Conservation (phyloP, 2,797 vertebrate genomes). For the Micromesistius poutassou region DNA sequence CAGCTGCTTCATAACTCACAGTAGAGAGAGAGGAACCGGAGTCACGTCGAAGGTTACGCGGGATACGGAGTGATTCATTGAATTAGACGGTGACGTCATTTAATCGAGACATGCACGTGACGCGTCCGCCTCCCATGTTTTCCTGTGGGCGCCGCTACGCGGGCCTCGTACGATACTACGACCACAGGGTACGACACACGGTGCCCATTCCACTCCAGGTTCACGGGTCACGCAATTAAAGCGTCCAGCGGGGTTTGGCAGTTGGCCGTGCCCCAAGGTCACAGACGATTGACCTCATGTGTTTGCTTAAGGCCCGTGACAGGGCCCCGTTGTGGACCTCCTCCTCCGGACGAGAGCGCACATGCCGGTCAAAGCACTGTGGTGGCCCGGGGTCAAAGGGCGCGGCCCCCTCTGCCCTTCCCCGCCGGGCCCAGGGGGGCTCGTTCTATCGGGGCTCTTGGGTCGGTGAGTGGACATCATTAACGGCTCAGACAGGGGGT, state of each 20-base stretch:
- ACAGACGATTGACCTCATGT: constrained; percentile 62
- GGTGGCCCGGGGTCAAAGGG: constrained; percentile 58
- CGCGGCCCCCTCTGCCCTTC: constrained; percentile 48
- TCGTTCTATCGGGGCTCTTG: constrained; percentile 47
- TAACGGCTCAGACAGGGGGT: constrained; percentile 43
- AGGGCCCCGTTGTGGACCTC: constrained; percentile 53
- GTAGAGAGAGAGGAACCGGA: background rate
- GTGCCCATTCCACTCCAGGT: constrained; percentile 28
- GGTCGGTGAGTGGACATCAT: constrained; percentile 57
- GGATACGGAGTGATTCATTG: background rate
- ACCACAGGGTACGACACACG: background rate
- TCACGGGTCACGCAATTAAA: constrained; percentile 53
- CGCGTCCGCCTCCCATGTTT: background rate
- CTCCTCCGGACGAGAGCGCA: constrained; percentile 61
- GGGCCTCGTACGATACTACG: background rate
- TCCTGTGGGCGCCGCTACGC: background rate
- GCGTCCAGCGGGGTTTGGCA: constrained; percentile 43
- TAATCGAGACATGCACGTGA: background rate
- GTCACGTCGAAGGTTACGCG: background rate
- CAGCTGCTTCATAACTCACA: no score
- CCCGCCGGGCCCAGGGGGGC: constrained; percentile 65
- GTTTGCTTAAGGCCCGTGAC: constrained; percentile 61
- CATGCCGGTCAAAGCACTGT: constrained; percentile 62
- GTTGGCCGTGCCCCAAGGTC: constrained; percentile 59
- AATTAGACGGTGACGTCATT: background rate